Base-by-base conservation (phyloP, 23 tunicate genomes). In the Diplosoma virens region DNA sequence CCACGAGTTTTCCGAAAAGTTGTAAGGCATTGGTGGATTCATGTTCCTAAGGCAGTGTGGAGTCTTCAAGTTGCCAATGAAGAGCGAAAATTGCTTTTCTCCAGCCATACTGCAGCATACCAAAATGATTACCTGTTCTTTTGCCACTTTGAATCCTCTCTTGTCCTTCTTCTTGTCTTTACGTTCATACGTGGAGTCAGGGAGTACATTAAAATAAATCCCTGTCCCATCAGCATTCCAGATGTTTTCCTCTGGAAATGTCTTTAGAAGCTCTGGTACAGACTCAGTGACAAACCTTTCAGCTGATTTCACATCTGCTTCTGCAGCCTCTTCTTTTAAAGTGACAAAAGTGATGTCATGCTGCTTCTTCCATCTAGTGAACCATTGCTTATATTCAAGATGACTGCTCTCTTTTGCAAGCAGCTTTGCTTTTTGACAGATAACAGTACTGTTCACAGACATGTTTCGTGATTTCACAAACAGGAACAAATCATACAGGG, bases 361-460 rank as follows among this genome's bases (percentile, higher is more conserved):
- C 65, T 22, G 65, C 65, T 58, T 58, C 65, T 58, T 58, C 65
- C 16, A 58, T 58, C 65, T 58, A 23, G 16, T 58, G 65, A 58
- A 58, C 16, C 65, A 58, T 23, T 22, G 7, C 21, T 58, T 20
- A 58, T 11, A 58, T 58, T 58, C 65, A 23, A 58, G 21, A 58
- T 58, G 65, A 58, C 26, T 22, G 7, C 65, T 58, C 65, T 58
- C 65, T 58, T 58, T 58, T 58, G 65, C 65, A 58, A 58, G 65
- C 65, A 11, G 26, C 16, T 58, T 22, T 58, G 65, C 21, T n/a
- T 58, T 58, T 58, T 58, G 65, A 58, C 65, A 58, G 21, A n/a
- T 17, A 58, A 58, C 65, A 58, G 65, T n/a, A n/a, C n/a, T n/a
- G n/a, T n/a, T n/a, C n/a, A n/a, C n/a, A n/a, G n/a, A n/a, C n/a